phyloP scores from a whole-genome alignment of 2,888 invertebrate species.

The Apodemia mormo region DNA sequence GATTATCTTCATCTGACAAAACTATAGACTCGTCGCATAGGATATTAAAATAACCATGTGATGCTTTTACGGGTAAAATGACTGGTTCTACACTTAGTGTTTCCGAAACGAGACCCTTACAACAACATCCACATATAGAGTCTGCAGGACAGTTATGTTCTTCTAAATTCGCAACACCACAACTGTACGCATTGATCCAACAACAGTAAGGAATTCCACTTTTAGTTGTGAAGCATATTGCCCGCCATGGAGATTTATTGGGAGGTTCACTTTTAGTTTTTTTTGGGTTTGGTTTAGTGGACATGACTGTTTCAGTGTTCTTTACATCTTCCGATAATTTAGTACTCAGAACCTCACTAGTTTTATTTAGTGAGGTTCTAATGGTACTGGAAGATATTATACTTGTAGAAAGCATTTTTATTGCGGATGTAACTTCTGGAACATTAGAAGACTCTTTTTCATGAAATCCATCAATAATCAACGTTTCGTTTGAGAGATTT shows the following conservation, averaged over 20 bases:
- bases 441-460: background rate
- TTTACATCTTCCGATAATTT: too few relatives aligned
- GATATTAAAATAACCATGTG: background rate
- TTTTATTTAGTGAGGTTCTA: too few relatives aligned
- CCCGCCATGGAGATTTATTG: background rate
- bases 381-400: background rate
- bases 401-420: background rate
- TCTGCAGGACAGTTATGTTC: background rate
- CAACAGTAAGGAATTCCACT: background rate
- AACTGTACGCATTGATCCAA: background rate
- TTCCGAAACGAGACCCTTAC: background rate
- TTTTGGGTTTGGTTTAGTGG: background rate
- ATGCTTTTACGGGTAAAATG: background rate
- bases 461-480: background rate
- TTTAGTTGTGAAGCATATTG: background rate
- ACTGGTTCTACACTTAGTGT: background rate
- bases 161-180: background rate
- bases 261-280: background rate
- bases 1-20: conserved; percentile 2
- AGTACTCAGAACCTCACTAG: too few relatives aligned
- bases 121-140: background rate
- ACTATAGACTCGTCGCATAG: background rate
- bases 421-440: background rate
- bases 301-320: background rate
- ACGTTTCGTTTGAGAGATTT: background rate